Conservation (phyloP, 2,888 invertebrate species). For the Deilephila elpenor region DNA sequence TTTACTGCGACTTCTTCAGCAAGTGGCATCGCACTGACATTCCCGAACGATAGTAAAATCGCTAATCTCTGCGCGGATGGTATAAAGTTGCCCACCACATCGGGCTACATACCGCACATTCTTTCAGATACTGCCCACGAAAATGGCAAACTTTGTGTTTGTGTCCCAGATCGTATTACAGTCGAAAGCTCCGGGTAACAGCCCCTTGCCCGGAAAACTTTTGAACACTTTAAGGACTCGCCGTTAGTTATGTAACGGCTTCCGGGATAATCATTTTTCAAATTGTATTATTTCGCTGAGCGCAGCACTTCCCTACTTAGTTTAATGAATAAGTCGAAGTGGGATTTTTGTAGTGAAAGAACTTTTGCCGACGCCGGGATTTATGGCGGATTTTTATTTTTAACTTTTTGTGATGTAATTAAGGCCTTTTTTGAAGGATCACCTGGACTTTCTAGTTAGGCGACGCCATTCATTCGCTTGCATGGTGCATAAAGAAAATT, state of each 20-base stretch:
- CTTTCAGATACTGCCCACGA: conserved; percentile 26
- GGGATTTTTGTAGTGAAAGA: conserved; percentile 42
- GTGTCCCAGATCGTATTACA: conserved; percentile 21
- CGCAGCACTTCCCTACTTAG: conserved; percentile 50
- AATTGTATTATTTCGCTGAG: conserved; percentile 59
- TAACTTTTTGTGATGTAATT: background rate
- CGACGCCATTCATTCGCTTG: background rate
- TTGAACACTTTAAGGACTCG: conserved; percentile 43
- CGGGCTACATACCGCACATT: conserved; percentile 23
- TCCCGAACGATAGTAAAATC: conserved; percentile 10
- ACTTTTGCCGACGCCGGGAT: background rate
- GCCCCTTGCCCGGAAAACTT: conserved; percentile 41
- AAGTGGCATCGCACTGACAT: background rate
- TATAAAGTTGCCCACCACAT: conserved; percentile 18
- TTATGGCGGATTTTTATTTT: background rate
- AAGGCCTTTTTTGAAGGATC: background rate
- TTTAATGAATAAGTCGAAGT: conserved; percentile 57
- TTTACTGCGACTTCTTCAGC: background rate
- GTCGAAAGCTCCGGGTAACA: conserved; percentile 16
- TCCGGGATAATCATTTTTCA: conserved; percentile 58
- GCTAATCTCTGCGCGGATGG: conserved; percentile 14
- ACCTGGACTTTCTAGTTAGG: background rate
- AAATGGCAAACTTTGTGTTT: conserved; percentile 25
- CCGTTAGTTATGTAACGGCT: conserved; percentile 42
- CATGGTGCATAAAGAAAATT: background rate